phyloP scores from a whole-genome alignment of 2,113 vertebrate species.

The Phylloscopus trochiloides region DNA sequence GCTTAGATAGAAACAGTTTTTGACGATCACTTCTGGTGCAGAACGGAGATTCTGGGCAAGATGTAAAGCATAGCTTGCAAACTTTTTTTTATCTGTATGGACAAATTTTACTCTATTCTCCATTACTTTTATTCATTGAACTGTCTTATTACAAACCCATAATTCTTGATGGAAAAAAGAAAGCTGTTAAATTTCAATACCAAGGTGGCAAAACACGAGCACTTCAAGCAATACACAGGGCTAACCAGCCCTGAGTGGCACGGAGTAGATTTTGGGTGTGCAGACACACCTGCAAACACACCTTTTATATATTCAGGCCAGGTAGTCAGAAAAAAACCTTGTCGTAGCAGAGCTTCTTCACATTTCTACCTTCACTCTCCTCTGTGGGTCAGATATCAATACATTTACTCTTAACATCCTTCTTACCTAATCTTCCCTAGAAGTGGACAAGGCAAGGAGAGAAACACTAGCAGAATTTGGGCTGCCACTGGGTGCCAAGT shows the following conservation, averaged over 20 bases:
- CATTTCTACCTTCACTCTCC: background rate
- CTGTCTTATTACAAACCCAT: background rate
- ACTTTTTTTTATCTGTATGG: background rate
- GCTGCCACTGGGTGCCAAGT: background rate
- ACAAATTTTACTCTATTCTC: background rate
- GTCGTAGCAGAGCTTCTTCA: background rate
- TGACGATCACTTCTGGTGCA: background rate
- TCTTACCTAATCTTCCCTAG: background rate
- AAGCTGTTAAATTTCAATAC: background rate
- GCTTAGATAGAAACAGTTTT: background rate
- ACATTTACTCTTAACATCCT: background rate
- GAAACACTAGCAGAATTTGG: background rate
- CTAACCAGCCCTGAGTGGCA: background rate
- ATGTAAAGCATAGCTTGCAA: background rate
- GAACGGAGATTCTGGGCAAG: background rate
- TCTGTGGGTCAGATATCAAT: background rate
- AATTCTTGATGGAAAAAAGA: background rate
- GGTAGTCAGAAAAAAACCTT: background rate
- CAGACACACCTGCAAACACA: background rate
- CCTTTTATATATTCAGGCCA: background rate
- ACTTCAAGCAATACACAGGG: background rate
- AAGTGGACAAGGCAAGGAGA: background rate
- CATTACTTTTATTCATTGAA: background rate
- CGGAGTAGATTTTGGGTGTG: fast-evolving
- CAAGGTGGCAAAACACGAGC: background rate